These are phyloP conservation scores for Drosophila nr. fundita DNA, from an alignment of 2,888 invertebrate species.

Conservation along the genomic window DNA sequence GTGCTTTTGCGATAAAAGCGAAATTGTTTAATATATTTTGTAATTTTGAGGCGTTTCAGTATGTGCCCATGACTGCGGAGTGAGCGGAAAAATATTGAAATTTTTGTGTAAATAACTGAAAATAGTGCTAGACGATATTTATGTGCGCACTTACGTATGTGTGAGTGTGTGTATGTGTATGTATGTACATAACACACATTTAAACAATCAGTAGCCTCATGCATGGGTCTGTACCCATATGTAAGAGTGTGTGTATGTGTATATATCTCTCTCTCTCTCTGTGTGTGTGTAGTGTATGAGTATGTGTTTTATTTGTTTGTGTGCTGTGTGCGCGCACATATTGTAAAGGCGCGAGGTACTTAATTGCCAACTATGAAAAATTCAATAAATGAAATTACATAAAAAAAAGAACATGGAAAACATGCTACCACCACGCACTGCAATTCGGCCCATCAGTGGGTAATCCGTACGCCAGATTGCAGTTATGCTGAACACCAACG, in stretches of 20 bases:
- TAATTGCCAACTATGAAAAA: slow-evolving; percentile 65
- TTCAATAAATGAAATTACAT: slow-evolving; percentile 71
- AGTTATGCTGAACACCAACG: slow-evolving; percentile 5
- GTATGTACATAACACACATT: slow-evolving; percentile 46
- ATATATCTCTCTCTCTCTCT: background rate
- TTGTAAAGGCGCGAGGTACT: slow-evolving; percentile 70
- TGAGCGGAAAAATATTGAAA: slow-evolving; percentile 37
- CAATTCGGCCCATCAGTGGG: background rate
- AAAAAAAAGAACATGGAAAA: slow-evolving; percentile 49
- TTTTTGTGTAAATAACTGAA: slow-evolving; percentile 76
- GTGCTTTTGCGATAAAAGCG: slow-evolving; percentile 44
- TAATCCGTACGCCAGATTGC: slow-evolving; percentile 1
- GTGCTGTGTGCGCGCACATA: slow-evolving; percentile 52
- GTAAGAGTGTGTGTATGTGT: slow-evolving; percentile 22
- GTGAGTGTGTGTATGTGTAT: background rate
- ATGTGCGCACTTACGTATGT: background rate
- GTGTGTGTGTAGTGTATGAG: slow-evolving; percentile 15
- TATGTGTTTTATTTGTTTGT: slow-evolving; percentile 50
- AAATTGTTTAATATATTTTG: slow-evolving; percentile 36
- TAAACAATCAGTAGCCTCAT: slow-evolving; percentile 33
- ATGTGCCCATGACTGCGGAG: slow-evolving; percentile 5
- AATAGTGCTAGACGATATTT: slow-evolving; percentile 60
- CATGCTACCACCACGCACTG: slow-evolving; percentile 26
- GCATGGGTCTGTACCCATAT: slow-evolving; percentile 33
- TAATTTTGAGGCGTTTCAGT: slow-evolving; percentile 35